Evolutionary conservation across 2,113 vertebrate species (phyloP).

Genomic region (Mormyrus iriodes): DNA sequence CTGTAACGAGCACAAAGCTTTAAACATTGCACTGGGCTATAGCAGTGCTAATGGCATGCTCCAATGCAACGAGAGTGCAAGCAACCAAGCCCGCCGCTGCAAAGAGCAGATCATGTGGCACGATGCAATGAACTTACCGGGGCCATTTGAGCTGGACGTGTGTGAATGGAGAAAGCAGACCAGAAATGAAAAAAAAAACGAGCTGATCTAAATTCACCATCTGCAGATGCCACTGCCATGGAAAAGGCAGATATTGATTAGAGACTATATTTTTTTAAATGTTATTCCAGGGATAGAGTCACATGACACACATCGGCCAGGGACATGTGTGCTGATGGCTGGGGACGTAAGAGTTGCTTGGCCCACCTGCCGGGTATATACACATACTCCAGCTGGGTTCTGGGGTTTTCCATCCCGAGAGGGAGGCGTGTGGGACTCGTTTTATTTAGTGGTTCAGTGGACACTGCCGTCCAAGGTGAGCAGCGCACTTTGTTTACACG

Average conservation of each 20-base stretch:
- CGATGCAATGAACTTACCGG: background rate
- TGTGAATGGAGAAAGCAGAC: background rate
- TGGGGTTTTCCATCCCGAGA: background rate
- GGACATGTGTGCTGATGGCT: background rate
- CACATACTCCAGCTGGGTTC: background rate
- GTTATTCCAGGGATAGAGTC: background rate
- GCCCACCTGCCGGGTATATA: background rate
- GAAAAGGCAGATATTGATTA: constrained; percentile 2
- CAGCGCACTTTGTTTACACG: background rate
- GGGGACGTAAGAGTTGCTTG: background rate
- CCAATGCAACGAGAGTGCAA: background rate
- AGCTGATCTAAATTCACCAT: constrained; percentile 1
- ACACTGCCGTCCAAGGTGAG: background rate
- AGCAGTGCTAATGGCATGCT: too few species aligned
- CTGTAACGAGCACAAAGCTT: background rate
- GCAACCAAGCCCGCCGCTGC: background rate
- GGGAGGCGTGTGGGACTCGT: background rate
- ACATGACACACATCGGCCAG: background rate
- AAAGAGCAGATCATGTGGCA: background rate
- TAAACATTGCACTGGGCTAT: background rate
- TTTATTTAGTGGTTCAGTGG: background rate
- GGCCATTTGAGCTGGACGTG: too few species aligned
- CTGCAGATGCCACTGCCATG: background rate
- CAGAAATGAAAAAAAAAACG: background rate
- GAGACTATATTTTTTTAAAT: background rate